phyloP scores from a whole-genome alignment of 1,140 invertebrate genomes.

The Apis florea region DNA sequence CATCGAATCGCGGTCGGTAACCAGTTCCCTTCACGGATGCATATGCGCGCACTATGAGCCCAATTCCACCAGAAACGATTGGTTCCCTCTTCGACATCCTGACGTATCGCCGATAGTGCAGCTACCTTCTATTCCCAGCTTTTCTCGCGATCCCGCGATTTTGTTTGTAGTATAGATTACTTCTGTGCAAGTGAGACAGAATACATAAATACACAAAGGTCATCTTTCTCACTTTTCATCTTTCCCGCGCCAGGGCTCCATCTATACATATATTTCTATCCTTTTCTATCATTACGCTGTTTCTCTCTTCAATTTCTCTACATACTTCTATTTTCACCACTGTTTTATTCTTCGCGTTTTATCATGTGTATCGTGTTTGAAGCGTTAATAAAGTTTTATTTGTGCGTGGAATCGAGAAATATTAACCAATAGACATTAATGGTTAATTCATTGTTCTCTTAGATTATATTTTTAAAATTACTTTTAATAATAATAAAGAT shows the following conservation, averaged over 20 bases:
- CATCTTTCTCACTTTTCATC: neutral
- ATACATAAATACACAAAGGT: neutral
- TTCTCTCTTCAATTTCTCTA: constrained; percentile 2
- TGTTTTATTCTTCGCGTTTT: constrained; percentile 18
- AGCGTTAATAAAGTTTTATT: constrained; percentile 17
- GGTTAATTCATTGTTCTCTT: neutral
- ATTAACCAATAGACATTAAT: neutral
- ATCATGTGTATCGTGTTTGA: neutral
- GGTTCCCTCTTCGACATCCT: constrained; percentile 71
- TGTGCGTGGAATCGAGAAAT: neutral
- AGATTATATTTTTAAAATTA: neutral
- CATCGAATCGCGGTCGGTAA: constrained; percentile 75
- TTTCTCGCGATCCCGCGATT: constrained; percentile 51
- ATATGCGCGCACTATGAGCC: constrained; percentile 66
- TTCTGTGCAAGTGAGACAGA: neutral
- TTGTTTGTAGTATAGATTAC: constrained; percentile 53
- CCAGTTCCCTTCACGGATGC: constrained; percentile 68
- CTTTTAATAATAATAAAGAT: neutral
- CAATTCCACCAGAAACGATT: constrained; percentile 69
- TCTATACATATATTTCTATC: neutral
- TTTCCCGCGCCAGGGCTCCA: neutral
- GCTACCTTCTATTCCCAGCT: constrained; percentile 73
- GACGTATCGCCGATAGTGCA: constrained; percentile 77
- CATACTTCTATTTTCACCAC: constrained; percentile 15
- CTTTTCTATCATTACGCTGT: neutral